A percentile compares a stretch with the other conserved stretches of the same genome.
Evolutionary conservation across 1,140 invertebrate genomes (phyloP).

Genomic region (Drosophila sturtevanti): DNA sequence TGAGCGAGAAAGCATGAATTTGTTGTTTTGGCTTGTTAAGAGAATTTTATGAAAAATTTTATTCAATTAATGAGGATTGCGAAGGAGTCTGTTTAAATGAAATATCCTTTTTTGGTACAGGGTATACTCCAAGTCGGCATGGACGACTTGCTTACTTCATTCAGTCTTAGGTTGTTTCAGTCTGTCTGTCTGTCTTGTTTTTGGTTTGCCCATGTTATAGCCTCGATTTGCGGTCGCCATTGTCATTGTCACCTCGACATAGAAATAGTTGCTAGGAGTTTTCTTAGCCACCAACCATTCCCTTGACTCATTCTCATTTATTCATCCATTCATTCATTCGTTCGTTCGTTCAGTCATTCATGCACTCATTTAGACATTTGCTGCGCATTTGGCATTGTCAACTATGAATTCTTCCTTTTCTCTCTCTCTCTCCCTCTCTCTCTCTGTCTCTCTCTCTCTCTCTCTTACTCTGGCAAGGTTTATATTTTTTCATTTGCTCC

Average conservation of each 20-base stretch:
- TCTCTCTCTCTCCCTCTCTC: conserved; percentile 18
- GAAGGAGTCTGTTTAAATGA: too few species aligned
- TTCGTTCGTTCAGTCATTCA: conserved; percentile 17
- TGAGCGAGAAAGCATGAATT: too few species aligned
- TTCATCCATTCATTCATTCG: conserved; percentile 14
- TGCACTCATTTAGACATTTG: conserved; percentile 70
- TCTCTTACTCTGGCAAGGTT: conserved; percentile 30
- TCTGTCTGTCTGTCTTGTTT: neutral
- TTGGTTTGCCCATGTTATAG: conserved; percentile 10
- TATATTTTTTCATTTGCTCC: conserved; percentile 12
- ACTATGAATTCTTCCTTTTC: conserved; percentile 26
- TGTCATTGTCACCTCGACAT: conserved; percentile 34
- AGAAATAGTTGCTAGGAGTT: conserved; percentile 5
- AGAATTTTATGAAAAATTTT: too few species aligned
- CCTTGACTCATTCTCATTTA: conserved; percentile 46
- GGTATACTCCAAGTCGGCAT: too few species aligned
- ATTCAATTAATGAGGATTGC: too few species aligned
- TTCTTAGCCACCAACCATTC: neutral
- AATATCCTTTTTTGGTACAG: too few species aligned
- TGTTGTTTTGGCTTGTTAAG: too few species aligned
- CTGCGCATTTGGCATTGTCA: conserved; percentile 71
- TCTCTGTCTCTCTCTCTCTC: conserved; percentile 9
- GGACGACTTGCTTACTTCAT: neutral
- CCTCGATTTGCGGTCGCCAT: conserved; percentile 53
- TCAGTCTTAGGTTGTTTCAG: neutral